Evolutionary conservation across 2,797 vertebrate genomes (phyloP), one percentile per base, ranked within the genome.

Genomic region (Momotus momota): DNA sequence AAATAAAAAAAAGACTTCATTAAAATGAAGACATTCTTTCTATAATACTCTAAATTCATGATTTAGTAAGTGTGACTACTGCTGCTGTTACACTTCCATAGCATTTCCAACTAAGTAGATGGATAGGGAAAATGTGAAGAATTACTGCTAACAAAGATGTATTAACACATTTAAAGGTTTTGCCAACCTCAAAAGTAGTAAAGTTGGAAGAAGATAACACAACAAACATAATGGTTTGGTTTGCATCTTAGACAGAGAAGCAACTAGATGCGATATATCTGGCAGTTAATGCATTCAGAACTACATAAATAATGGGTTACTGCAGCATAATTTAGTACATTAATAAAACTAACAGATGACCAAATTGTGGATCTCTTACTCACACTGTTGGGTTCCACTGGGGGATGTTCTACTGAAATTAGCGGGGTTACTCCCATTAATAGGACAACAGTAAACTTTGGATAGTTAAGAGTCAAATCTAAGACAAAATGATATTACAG

Each of bases 201-300:
- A 83, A 54, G 46, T 48, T 84, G 80, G 58, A 88, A 67, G 26
- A 54, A 77, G 66, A 81, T 54, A 88, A 92, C 57, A 73, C 55
- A 83, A 33, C 54, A 87, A 69, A 86, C 33, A 16, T 40, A 84
- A 83, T 20, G 8, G 73, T 54, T 83, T 78, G 26, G 54, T 94
- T 92, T 95, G 38, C 40, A 89, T 95, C 88, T 92, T 90, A 96
- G 88, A 52, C 69, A 89, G 91, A 85, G 92, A 93, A 90, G 23
- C 70, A 86, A 54, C 77, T 48, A 52, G 20, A 35, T 5, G 5
- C 16, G 67, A 69, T 43, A 48, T 38, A 81, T 80, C 17, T 62
- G 62, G 35, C 43, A 75, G n/a, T 10, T 74, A n/a, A 62, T 14
- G 46, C 22, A 17, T 33, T 82, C 82, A 33, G 48, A 27, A 55